These are phyloP conservation scores for Etheostoma nigrum DNA, from an alignment of 2,797 vertebrate species.

Conservation along the genomic window DNA sequence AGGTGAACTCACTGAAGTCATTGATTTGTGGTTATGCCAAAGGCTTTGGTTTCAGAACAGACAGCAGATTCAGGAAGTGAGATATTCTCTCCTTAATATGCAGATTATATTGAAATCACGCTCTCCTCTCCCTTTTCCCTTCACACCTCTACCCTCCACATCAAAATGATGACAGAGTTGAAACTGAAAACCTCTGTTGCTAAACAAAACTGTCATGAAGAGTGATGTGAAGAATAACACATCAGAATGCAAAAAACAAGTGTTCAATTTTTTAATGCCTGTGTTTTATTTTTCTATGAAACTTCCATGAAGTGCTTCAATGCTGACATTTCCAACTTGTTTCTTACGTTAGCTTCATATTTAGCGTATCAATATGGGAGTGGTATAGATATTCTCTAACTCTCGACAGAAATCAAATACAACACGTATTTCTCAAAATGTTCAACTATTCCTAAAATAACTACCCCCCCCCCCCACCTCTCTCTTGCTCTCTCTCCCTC, in stretches of 20 bases:
- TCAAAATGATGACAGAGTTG: background rate
- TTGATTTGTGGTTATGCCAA: too few relatives aligned
- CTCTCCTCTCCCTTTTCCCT: too few relatives aligned
- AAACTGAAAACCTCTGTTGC: background rate
- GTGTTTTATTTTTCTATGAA: background rate
- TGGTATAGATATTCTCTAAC: background rate
- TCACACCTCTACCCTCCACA: background rate
- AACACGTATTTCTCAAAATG: slow-evolving; percentile 14
- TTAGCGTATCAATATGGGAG: background rate
- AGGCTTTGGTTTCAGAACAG: too few relatives aligned
- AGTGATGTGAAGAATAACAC: too few relatives aligned
- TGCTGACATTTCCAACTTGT: background rate
- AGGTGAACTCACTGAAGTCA: too few relatives aligned
- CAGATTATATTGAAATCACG: background rate
- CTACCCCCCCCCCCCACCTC: background rate
- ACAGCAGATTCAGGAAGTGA: background rate
- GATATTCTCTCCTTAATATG: background rate
- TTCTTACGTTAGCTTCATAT: background rate
- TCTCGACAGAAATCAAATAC: slow-evolving; percentile 17
- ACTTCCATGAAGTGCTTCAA: too few relatives aligned
- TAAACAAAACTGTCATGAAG: background rate
- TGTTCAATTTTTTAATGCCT: too few relatives aligned
- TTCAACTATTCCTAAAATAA: slow-evolving; percentile 39
- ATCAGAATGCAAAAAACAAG: too few relatives aligned
- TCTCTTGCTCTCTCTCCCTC: background rate